Base-by-base conservation (phyloP, 2,797 vertebrate genomes). In the Sebastes cheni region DNA sequence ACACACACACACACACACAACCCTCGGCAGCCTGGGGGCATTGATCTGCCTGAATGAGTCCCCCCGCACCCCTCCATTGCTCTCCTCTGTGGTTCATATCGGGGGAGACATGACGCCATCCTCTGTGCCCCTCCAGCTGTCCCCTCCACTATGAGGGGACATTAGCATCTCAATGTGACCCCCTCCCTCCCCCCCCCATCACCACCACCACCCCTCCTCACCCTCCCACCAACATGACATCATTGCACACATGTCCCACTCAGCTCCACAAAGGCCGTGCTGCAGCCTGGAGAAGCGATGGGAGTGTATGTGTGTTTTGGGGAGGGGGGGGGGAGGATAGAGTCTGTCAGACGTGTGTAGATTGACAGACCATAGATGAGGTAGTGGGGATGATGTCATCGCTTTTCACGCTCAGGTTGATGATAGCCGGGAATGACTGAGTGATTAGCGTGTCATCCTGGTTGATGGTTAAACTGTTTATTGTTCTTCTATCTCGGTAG, bases 181-280 rank as follows among this genome's bases (percentile, higher is more conserved):
- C 85, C 77, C 50, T 34, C 12, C 55, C 50, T 83, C 79, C 71
- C 85, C 79, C 56, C 52, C 12, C 60, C 42, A 18, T 6, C 42
- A 46, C 16, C 50, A 23, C 22, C 18, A 18, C 60, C 64, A 50
- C 66, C 60, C 22, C 32, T 79, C 80, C 79, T 69, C 79, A 68
- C 74, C 79, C 82, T 67, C 77, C 86, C 56, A 90, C 86, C 56
- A 90, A 90, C 87, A 95, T 95, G 94, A 95, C 94, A 95, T 94
- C 94, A 94, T 94, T 87, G 91, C 92, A 94, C 92, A 93, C 93
- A 93, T 92, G 90, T 92, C 91, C 91, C 91, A 86, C 91, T 93
- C 92, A 89, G 88, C 90, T 77, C 76, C 86, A 94, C 92, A 94
- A 94, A 94, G 90, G 87, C 87, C 62, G 81, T 39, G 85, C 88